These are phyloP conservation scores for Channa striata DNA, from an alignment of 2,797 vertebrate genomes.

Conservation along the genomic window DNA sequence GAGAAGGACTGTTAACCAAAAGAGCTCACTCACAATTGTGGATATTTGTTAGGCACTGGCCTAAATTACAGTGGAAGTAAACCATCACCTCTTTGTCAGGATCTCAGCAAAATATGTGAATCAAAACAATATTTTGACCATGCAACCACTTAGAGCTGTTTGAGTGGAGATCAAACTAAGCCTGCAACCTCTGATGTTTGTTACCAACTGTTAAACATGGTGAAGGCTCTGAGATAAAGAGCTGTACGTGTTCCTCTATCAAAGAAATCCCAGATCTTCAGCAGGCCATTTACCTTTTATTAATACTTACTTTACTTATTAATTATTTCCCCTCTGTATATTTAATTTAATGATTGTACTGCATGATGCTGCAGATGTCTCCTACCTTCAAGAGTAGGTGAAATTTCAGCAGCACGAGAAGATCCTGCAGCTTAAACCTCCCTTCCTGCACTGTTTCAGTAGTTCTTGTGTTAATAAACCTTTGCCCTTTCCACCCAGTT, in stretches of 20 bases:
- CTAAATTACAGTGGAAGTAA: neutral
- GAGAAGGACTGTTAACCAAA: conserved; percentile 2
- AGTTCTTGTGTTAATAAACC: too few species aligned
- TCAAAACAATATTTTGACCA: neutral
- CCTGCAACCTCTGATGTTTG: neutral
- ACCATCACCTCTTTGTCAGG: neutral
- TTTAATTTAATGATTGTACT: neutral
- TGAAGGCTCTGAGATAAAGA: neutral
- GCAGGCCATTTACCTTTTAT: too few species aligned
- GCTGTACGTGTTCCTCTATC: neutral
- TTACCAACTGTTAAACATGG: neutral
- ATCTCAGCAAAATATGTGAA: neutral
- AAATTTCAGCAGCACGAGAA: conserved; percentile 97
- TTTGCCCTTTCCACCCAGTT: neutral
- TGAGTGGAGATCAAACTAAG: neutral
- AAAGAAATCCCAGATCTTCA: too few species aligned
- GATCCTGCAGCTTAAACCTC: conserved; percentile 97
- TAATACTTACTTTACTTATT: too few species aligned
- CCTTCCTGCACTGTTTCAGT: conserved; percentile 97
- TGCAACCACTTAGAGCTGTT: neutral
- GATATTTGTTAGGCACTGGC: neutral
- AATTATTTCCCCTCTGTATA: too few species aligned
- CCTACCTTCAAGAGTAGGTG: conserved; percentile 96
- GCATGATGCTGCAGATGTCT: neutral
- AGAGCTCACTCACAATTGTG: conserved; percentile 2